These are phyloP conservation scores for Australoheros scitulus DNA, from an alignment of 2,113 vertebrate species.

Conservation along the genomic window DNA sequence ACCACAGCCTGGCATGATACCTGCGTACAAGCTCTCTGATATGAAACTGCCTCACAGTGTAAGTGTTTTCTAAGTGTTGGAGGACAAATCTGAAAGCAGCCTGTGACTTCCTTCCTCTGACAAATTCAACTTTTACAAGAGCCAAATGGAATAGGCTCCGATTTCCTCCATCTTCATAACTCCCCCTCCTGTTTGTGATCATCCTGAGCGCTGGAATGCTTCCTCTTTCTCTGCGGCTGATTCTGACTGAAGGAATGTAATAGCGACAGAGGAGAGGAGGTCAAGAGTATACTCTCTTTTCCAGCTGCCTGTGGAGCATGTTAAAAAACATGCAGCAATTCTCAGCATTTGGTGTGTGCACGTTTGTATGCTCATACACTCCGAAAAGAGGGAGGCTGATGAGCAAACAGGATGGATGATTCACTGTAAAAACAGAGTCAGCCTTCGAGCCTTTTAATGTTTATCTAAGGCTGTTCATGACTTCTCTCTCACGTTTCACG, in stretches of 20 bases:
- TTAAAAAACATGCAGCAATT: slow-evolving; percentile 27
- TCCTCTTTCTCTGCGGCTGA: slow-evolving; percentile 33
- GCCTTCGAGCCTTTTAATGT: slow-evolving; percentile 19
- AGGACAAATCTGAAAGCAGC: slow-evolving; percentile 27
- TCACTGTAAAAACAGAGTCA: slow-evolving; percentile 56
- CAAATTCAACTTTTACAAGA: slow-evolving; percentile 21
- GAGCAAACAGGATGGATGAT: slow-evolving; percentile 42
- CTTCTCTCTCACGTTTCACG: not conserved
- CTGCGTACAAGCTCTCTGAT: not conserved
- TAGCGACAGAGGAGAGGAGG: slow-evolving; percentile 46
- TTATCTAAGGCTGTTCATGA: slow-evolving; percentile 4
- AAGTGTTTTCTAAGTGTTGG: not conserved
- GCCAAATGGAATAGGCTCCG: slow-evolving; percentile 31
- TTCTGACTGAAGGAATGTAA: slow-evolving; percentile 53
- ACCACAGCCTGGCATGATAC: not conserved
- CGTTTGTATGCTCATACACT: not conserved
- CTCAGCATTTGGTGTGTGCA: not conserved
- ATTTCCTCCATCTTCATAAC: slow-evolving; percentile 29
- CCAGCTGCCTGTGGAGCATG: slow-evolving; percentile 42
- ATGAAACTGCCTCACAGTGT: not conserved
- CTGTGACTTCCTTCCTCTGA: slow-evolving; percentile 34
- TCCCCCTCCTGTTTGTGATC: slow-evolving; percentile 10
- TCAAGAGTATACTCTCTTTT: slow-evolving; percentile 46
- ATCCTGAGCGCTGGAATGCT: slow-evolving; percentile 24
- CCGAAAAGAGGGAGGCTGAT: not conserved